Evolutionary conservation across 2,113 vertebrate genomes (phyloP).

Genomic region (Gnathonemus echidnorhynchus): DNA sequence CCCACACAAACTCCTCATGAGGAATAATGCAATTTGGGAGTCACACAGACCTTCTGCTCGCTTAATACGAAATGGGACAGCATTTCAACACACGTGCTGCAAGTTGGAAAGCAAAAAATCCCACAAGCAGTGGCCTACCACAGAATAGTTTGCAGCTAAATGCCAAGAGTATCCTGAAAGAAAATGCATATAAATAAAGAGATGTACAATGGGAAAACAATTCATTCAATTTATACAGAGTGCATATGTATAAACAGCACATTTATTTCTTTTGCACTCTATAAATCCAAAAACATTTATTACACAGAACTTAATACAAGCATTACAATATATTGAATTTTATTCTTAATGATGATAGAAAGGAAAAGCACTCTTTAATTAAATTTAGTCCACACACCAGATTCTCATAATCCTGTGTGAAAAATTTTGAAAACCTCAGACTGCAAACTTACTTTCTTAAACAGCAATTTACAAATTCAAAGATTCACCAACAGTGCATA

Average conservation of each 20-base stretch:
- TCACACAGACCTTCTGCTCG: constrained; percentile 26
- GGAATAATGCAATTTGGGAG: constrained; percentile 52
- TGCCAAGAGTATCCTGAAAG: constrained; percentile 68
- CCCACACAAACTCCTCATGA: constrained; percentile 47
- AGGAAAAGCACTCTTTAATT: background rate
- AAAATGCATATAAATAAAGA: constrained; percentile 56
- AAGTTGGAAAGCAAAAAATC: background rate
- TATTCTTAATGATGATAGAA: background rate
- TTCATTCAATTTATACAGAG: constrained; percentile 53
- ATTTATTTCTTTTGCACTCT: constrained; percentile 35
- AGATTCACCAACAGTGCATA: background rate
- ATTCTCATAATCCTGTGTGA: background rate
- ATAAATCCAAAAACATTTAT: background rate
- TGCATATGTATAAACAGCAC: constrained; percentile 52
- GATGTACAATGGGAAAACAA: constrained; percentile 47
- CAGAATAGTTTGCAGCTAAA: constrained; percentile 56
- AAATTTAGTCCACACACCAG: constrained; percentile 6
- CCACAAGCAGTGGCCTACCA: constrained; percentile 47
- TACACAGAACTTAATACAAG: background rate
- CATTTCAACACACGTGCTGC: background rate
- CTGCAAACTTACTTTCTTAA: background rate
- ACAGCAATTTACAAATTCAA: background rate
- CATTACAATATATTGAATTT: background rate
- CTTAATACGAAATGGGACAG: background rate
- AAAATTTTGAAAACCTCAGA: background rate